Evolutionary conservation across 1,140 invertebrate genomes (phyloP), one percentile per base, ranked within the genome.

Genomic region (Trichonephila clavata): DNA sequence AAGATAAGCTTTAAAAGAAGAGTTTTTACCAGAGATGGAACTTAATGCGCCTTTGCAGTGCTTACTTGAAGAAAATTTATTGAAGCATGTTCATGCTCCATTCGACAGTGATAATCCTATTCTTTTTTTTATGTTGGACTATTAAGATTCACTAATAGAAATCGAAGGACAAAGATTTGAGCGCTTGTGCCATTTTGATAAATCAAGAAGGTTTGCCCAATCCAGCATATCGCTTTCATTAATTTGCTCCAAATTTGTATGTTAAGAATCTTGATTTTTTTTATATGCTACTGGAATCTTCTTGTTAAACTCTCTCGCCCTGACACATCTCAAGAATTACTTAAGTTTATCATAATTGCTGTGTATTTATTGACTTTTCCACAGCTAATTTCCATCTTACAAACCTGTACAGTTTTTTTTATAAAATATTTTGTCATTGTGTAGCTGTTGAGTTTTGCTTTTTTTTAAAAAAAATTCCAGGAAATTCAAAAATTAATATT

Each of bases 151-250:
- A 68, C 24, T 68, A 24, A 24, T n/a, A 68, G 27, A 24, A 68
- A 8, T 68, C 24, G 65, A 24, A 14, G 65, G 13, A 27, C 10
- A 68, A 68, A 6, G 14, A 2, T 77, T 77, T 77, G 71, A 77
- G 71, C 71, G 24, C 32, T 27, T 77, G 71, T 77, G 71, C 71
- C 71, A 77, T 77, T 77, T 27, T 77, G 71, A 77, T 32, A 18
- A 32, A 13, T 77, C 71, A 77, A 77, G 71, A 32, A 77, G 16
- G 5, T 77, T 77, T 18, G 5, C 27, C 32, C 24, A 32, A 32
- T 77, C 27, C 71, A 68, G 27, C 24, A 18, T 77, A 27, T 32
- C 27, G 71, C 71, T 32, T 77, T 77, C 24, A 39, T 32, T 16
- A 18, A 21, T 68, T 77, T 32, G 71, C 27, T 77, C 71, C 18